These are phyloP conservation scores for Tetrax tetrax DNA, from an alignment of 2,113 vertebrate species.

Conservation along the genomic window DNA sequence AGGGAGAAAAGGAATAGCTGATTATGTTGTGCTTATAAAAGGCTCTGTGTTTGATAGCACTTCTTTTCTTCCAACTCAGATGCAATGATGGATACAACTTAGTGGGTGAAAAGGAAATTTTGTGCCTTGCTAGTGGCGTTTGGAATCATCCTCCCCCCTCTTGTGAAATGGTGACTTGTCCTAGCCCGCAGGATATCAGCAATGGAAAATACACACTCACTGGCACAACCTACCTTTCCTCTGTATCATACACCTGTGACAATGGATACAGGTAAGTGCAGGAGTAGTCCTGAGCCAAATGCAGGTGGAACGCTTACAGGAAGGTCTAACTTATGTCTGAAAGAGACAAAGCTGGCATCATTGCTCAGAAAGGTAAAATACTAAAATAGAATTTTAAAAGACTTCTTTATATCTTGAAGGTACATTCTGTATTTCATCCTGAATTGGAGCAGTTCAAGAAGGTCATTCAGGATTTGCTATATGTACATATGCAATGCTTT, in stretches of 20 bases:
- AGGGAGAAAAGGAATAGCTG: not conserved
- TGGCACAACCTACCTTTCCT: constrained; percentile 85
- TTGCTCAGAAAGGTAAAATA: not conserved
- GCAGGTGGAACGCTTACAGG: not conserved
- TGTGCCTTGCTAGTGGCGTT: constrained; percentile 83
- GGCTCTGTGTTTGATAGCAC: not conserved
- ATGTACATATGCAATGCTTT: not conserved
- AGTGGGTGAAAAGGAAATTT: constrained; percentile 82
- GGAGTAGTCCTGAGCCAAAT: not conserved
- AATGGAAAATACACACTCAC: constrained; percentile 81
- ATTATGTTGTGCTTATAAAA: not conserved
- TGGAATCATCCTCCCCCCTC: constrained; percentile 85
- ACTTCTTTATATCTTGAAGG: not conserved
- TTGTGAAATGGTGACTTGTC: constrained; percentile 88
- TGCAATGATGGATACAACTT: constrained; percentile 87
- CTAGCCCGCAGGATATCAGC: constrained; percentile 75
- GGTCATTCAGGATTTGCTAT: not conserved
- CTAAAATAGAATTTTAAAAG: not conserved
- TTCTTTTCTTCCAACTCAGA: constrained; percentile 70
- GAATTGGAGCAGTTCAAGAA: not conserved
- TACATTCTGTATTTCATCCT: not conserved
- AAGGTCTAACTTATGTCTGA: not conserved
- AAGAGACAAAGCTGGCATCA: not conserved
- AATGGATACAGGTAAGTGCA: constrained; percentile 89
- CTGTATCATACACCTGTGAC: constrained; percentile 83